phyloP scores from a whole-genome alignment of 2,113 vertebrate species.

The Genyomyrus donnyi region DNA sequence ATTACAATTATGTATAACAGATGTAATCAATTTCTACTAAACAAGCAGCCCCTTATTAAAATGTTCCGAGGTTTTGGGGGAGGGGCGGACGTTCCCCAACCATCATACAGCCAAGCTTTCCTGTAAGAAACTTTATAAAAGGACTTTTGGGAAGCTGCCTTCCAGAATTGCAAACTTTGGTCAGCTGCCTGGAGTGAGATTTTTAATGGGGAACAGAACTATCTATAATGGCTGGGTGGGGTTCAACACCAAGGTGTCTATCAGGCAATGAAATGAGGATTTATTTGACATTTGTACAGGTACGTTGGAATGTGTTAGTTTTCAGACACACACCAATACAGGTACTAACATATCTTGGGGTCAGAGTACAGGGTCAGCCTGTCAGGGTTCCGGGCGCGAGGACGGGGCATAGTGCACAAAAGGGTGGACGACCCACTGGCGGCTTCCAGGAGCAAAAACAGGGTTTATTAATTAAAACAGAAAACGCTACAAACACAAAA shows the following conservation, averaged over 20 bases:
- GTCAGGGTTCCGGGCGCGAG: too few species aligned
- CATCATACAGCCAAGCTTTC: too few species aligned
- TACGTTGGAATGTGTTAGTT: background rate
- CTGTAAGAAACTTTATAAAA: background rate
- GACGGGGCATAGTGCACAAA: too few species aligned
- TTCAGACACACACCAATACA: background rate
- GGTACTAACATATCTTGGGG: background rate
- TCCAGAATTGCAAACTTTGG: background rate
- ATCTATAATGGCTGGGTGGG: background rate
- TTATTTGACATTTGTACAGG: background rate
- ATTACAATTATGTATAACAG: background rate
- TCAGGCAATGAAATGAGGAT: background rate
- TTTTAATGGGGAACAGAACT: background rate
- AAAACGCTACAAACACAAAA: too few species aligned
- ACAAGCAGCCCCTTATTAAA: background rate
- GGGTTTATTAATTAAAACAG: too few species aligned
- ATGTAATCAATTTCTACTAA: constrained; percentile 1
- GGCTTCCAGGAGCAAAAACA: too few species aligned
- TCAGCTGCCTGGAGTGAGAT: background rate
- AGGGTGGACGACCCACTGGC: too few species aligned
- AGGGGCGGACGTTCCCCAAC: background rate
- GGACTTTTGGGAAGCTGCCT: background rate
- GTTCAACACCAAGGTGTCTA: background rate
- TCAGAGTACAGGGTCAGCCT: background rate
- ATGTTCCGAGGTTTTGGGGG: background rate